phyloP scores from a whole-genome alignment of 2,888 invertebrate genomes.

The Adelphocoris suturalis region DNA sequence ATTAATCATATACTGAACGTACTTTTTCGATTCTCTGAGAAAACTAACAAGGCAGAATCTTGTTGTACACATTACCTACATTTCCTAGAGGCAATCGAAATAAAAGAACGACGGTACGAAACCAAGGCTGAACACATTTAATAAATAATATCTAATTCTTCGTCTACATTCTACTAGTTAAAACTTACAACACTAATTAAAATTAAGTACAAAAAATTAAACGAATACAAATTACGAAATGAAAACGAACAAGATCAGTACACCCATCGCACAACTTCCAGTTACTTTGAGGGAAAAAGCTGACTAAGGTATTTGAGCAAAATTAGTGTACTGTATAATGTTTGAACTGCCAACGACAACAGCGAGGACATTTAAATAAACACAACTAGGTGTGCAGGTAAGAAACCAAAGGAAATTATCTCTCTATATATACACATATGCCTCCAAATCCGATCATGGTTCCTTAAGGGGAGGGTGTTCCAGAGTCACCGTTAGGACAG shows the following conservation, averaged over 20 bases:
- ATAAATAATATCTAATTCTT: conserved; percentile 51
- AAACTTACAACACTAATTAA: conserved; percentile 42
- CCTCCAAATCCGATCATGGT: conserved; percentile 19
- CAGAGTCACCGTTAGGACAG: background rate
- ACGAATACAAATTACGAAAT: conserved; percentile 33
- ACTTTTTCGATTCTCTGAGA: background rate
- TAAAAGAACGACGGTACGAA: conserved; percentile 13
- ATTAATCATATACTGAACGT: background rate
- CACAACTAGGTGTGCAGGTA: too few species aligned
- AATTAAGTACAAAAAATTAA: conserved; percentile 64
- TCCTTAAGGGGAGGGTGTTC: conserved; percentile 22
- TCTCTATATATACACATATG: background rate
- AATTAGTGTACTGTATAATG: conserved; percentile 54
- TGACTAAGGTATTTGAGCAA: conserved; percentile 65
- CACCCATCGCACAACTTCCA: conserved; percentile 37
- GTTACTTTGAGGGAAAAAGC: conserved; percentile 51
- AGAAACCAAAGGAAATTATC: background rate
- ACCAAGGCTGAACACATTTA: conserved; percentile 57
- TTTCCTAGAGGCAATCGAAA: background rate
- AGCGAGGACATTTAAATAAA: conserved; percentile 10
- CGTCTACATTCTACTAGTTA: conserved; percentile 51
- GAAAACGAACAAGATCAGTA: conserved; percentile 29
- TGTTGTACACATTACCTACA: background rate
- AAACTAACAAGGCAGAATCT: background rate
- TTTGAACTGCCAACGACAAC: conserved; percentile 25